Base-by-base conservation (phyloP, 2,888 invertebrate species). In the Apoda limacodes region DNA sequence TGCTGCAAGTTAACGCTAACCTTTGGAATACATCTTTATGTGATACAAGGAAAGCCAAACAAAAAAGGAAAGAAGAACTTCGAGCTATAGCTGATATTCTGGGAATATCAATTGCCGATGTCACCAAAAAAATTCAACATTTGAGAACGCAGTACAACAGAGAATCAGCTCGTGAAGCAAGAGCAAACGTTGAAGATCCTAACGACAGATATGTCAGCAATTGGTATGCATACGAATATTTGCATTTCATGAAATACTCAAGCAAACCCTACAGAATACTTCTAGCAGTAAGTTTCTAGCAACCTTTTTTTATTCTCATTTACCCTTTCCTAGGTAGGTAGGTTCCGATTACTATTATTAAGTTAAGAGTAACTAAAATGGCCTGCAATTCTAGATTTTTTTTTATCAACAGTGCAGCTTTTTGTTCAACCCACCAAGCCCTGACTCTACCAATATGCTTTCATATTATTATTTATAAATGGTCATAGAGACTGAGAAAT, bases 101-200 rank as follows among this genome's bases (percentile, higher is more conserved):
- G 10, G 62, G 60, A 5, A 62, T 78, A 37, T 61, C 56, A 44
- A 63, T 59, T 13, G 66, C 74, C 3, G 85, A 85, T 41, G 65
- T 80, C 13, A 84, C 84, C 2, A 85, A 84, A 45, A 85, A 85
- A 42, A 83, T 85, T 29, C 85, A 85, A 40, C 85, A 85, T 35
- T 58, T 85, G 21, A 67, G 85, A 3, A 85, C 85, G 1, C 85
- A 85, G 37, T 85, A 85, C 42, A 85, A 85, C 45, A 72, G 85
- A 4, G 85, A 85, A 43, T 80, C 82, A 4, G 81, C 78, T 22
- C 68, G 82, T 21, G 84, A 84, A 66, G 66, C 76, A 9, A 66
- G 83, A 13, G 82, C 75, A 1, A 60, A 61, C 20, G 55, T 55
- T 1, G 82, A 83, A 30, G 82, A 81, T 3, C 83, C 84, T 5